phyloP scores from a whole-genome alignment of 2,888 invertebrate genomes.

The Entomobrya proxima region DNA sequence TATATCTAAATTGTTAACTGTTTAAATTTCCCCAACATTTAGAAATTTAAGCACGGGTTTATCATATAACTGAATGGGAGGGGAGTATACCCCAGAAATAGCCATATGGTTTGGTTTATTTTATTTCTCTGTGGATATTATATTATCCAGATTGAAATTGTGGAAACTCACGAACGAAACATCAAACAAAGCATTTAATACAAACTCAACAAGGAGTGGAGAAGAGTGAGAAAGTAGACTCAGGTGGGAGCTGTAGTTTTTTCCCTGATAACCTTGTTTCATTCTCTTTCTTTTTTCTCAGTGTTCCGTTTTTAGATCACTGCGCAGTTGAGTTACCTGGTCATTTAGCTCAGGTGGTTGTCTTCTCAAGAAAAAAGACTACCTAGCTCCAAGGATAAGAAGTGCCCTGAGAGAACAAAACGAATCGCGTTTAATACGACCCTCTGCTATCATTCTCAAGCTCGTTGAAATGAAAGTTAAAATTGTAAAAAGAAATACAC shows the following conservation, averaged over 20 bases:
- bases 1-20: background rate
- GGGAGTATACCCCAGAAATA: slow-evolving; percentile 10
- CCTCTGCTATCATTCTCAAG: slow-evolving; percentile 48
- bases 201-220: slow-evolving; percentile 4
- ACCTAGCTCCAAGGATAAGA: slow-evolving; percentile 22
- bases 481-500: slow-evolving; percentile 36
- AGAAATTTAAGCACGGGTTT: no score
- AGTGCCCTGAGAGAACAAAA: slow-evolving; percentile 42
- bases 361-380: slow-evolving; percentile 42
- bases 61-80: background rate
- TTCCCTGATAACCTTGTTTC: slow-evolving; percentile 34
- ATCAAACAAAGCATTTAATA: slow-evolving; percentile 34
- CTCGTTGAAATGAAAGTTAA: slow-evolving; percentile 54
- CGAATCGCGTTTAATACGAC: slow-evolving; percentile 50
- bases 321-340: slow-evolving; percentile 44
- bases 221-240: slow-evolving; percentile 24
- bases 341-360: slow-evolving; percentile 54
- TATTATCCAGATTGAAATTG: slow-evolving; percentile 43
- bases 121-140: slow-evolving; percentile 43
- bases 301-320: background rate
- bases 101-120: slow-evolving; percentile 21
- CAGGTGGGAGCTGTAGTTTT: slow-evolving; percentile 38
- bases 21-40: background rate
- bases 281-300: background rate
- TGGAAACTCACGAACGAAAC: slow-evolving; percentile 45